Percentiles rank a stretch among this genome's conserved stretches.
Conservation (phyloP, 2,888 invertebrate species). For the Nephrocerus scutellatus region DNA sequence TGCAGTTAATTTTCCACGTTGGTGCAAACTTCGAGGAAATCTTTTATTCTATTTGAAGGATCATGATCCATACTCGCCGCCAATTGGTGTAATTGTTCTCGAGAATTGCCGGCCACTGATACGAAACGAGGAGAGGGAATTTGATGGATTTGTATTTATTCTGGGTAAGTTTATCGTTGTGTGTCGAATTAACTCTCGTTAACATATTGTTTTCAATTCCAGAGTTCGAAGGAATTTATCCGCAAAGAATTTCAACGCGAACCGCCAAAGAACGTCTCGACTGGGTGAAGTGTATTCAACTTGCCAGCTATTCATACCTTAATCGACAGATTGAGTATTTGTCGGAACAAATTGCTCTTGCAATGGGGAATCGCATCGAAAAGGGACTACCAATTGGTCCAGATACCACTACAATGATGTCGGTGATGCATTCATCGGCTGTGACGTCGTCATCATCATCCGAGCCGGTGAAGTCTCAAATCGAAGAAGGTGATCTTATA, state of each 20-base stretch:
- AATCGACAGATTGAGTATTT: slow-evolving; percentile 61
- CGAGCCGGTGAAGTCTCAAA: slow-evolving; percentile 40
- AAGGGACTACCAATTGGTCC: slow-evolving; percentile 54
- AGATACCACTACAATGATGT: slow-evolving; percentile 44
- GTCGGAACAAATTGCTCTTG: slow-evolving; percentile 50
- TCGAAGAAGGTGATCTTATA: slow-evolving; percentile 59
- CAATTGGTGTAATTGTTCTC: slow-evolving; percentile 78
- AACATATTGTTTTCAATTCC: slow-evolving; percentile 21
- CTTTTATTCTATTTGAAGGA: slow-evolving; percentile 88
- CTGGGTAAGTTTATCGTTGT: slow-evolving; percentile 55
- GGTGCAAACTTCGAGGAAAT: slow-evolving; percentile 89
- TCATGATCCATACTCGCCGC: slow-evolving; percentile 80
- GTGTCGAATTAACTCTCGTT: too few species aligned
- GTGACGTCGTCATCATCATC: background rate
- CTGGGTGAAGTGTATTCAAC: slow-evolving; percentile 79
- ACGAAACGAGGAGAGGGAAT: slow-evolving; percentile 52
- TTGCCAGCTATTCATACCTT: slow-evolving; percentile 78
- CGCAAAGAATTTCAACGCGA: slow-evolving; percentile 72
- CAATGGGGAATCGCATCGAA: slow-evolving; percentile 47
- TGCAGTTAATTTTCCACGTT: slow-evolving; percentile 70
- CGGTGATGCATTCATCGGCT: slow-evolving; percentile 10
- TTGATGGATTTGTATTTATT: slow-evolving; percentile 72
- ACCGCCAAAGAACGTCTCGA: slow-evolving; percentile 73
- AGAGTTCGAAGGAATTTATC: slow-evolving; percentile 79
- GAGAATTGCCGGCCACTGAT: slow-evolving; percentile 78